Evolutionary conservation across 2,888 invertebrate genomes (phyloP).

Genomic region (Heliconius cydno): DNA sequence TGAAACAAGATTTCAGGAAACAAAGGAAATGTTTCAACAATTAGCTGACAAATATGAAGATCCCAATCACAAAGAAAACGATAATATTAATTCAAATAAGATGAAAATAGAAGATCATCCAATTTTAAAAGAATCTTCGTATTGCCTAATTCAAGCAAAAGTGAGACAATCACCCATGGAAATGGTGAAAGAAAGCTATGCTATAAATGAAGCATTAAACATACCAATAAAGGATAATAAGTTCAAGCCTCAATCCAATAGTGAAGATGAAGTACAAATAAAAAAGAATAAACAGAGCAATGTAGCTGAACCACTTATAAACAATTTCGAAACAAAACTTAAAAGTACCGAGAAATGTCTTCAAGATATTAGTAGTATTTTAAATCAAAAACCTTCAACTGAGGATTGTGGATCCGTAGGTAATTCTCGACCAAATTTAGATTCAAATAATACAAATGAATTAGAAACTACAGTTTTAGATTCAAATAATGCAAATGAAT

Average conservation of each 20-base stretch:
- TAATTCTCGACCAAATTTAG: not conserved
- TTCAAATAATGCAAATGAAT: not conserved
- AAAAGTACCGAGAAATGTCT: slow-evolving; percentile 68
- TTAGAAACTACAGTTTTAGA: not conserved
- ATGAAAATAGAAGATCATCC: slow-evolving; percentile 55
- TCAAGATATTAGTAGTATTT: slow-evolving; percentile 62
- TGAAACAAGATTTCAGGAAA: slow-evolving; percentile 73
- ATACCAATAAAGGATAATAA: slow-evolving; percentile 67
- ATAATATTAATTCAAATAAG: slow-evolving; percentile 36
- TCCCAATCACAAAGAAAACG: slow-evolving; percentile 48
- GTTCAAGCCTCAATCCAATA: slow-evolving; percentile 56
- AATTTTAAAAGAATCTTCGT: slow-evolving; percentile 67
- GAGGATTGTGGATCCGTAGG: not conserved
- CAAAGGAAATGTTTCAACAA: slow-evolving; percentile 70
- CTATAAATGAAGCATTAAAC: slow-evolving; percentile 70
- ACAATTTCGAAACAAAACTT: slow-evolving; percentile 64
- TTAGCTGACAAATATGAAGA: slow-evolving; percentile 70
- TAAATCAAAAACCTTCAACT: slow-evolving; percentile 49
- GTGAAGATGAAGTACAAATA: slow-evolving; percentile 49
- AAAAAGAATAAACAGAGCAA: slow-evolving; percentile 47
- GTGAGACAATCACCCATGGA: slow-evolving; percentile 57
- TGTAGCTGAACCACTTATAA: slow-evolving; percentile 57
- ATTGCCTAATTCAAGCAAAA: slow-evolving; percentile 60
- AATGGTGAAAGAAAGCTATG: slow-evolving; percentile 67
- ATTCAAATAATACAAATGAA: not conserved